These are phyloP conservation scores for Oedothorax gibbosus DNA, from an alignment of 1,140 invertebrate genomes.

Conservation along the genomic window DNA sequence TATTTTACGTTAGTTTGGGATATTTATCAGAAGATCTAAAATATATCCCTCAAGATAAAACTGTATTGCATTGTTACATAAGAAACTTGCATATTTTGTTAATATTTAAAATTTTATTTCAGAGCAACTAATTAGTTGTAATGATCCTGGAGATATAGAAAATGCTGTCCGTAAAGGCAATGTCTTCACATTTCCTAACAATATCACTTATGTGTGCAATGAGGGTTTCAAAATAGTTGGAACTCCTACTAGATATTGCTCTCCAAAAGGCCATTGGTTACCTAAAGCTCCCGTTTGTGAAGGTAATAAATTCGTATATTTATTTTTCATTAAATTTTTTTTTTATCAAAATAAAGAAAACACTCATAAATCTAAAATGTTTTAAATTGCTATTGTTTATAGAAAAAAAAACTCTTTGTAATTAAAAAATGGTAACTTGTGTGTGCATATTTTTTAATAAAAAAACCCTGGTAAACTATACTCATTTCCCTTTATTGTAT, in stretches of 20 bases:
- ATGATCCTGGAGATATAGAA: conserved; percentile 84
- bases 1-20: too few relatives aligned
- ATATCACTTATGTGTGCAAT: conserved; percentile 90
- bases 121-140: conserved; percentile 80
- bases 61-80: neutral
- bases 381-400: neutral
- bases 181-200: conserved; percentile 90
- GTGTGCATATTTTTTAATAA: neutral
- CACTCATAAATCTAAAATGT: neutral
- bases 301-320: conserved; percentile 21
- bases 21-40: too few relatives aligned
- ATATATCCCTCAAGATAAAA: too few relatives aligned
- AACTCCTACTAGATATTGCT: conserved; percentile 81
- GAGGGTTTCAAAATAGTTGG: conserved; percentile 91
- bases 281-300: conserved; percentile 23
- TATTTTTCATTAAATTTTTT: neutral
- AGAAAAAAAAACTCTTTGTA: neutral
- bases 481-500: neutral
- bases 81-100: neutral
- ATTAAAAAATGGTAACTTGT: neutral
- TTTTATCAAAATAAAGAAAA: neutral
- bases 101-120: neutral
- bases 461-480: neutral
- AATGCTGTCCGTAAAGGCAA: conserved; percentile 92
- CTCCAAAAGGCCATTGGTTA: conserved; percentile 82